Base-by-base conservation (phyloP, 2,888 invertebrate genomes). In the Eurytoma adleriae region DNA sequence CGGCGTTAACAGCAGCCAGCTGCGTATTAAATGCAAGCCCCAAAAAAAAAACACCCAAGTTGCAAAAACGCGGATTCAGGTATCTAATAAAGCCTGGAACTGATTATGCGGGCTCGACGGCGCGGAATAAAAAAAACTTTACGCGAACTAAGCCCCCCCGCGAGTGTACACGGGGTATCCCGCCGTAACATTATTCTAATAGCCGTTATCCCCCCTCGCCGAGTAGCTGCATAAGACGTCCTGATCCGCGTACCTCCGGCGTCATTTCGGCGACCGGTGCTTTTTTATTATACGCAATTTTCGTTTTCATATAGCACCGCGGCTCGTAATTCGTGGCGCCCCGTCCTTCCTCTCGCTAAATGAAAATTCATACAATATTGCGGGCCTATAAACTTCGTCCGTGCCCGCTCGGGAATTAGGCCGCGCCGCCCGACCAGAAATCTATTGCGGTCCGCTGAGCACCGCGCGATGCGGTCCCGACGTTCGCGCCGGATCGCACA, bases 111-210 rank as follows among this genome's bases (percentile, higher is more conserved):
- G 30, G 30, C 30, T 30, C 30, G 30, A 4, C 30, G 73, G 69
- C 48, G 69, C 40, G 40, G 56, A 71, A 62, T 80, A 80, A 80
- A 80, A 76, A 80, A 76, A 30, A 30, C 56, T 80, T 80, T 80
- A 76, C 56, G 67, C 67, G 72, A n/a, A 67, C 66, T 30, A 13
- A 16, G 12, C 1, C 62, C 70, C 59, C 70, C 70, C 61, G 67
- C 79, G 75, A 67, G 79, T 76, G 30, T 30, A 30, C 30, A 30
- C 30, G 30, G 3, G 30, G 30, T 30, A 30, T 30, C 30, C 30
- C n/a, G 40, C 78, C 80, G 54, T 80, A 81, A 84, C 79, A 79
- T 82, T 83, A 84, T 83, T 83, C 82, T 78, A 82, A 81, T 83
- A 79, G 79, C 80, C 81, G 82, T 84, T 83, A 82, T 79, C 82